phyloP scores from a whole-genome alignment of 1,140 invertebrate genomes.

The Drosophila tropicalis region DNA sequence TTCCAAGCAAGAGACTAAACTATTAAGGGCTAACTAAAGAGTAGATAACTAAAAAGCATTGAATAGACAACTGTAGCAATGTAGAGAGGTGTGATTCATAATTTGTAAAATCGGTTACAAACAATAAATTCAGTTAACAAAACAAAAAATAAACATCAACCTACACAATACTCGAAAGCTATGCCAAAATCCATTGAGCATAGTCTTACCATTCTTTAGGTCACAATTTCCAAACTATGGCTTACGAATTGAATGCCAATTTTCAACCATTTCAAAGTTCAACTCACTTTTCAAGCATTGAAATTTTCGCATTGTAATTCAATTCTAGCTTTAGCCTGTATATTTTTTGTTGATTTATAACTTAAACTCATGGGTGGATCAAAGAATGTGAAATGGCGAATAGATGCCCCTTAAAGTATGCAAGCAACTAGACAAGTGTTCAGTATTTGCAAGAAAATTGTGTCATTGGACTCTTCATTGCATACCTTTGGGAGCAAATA shows the following conservation, averaged over 20 bases:
- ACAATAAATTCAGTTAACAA: not conserved
- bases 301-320: not conserved
- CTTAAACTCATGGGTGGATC: not conserved
- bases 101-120: not conserved
- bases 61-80: slow-evolving; percentile 7
- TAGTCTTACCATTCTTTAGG: not conserved
- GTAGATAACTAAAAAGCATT: slow-evolving; percentile 3
- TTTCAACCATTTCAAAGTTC: not conserved
- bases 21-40: slow-evolving; percentile 6
- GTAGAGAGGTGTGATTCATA: slow-evolving; percentile 1
- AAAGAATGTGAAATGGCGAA: no score
- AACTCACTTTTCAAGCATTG: not conserved
- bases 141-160: not conserved
- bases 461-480: no score
- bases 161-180: not conserved
- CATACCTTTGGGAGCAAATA: no score
- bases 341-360: slow-evolving; percentile 44
- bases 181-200: not conserved
- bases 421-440: no score
- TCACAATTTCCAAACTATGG: not conserved
- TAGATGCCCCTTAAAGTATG: no score
- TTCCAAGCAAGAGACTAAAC: slow-evolving; percentile 51
- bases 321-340: slow-evolving; percentile 16
- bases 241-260: not conserved
- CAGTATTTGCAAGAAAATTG: no score